Percentiles rank a stretch among this genome's conserved stretches.
Conservation (phyloP, 1,140 invertebrate species). For the Orius insidiosus region DNA sequence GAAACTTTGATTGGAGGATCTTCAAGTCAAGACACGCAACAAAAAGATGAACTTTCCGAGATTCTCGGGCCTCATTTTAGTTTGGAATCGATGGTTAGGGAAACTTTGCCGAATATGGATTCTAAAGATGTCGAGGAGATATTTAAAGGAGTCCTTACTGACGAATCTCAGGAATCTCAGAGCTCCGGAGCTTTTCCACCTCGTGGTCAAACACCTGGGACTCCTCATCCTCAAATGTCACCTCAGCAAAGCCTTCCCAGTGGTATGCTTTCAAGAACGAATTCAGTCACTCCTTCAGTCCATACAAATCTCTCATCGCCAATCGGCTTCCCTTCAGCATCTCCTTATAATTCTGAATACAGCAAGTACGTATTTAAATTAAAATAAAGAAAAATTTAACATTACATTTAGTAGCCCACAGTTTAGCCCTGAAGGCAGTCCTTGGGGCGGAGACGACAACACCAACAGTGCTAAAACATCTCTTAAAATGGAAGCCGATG, state of each 20-base stretch:
- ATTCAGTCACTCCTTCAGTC: slow-evolving; percentile 25
- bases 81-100: slow-evolving; percentile 49
- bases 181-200: slow-evolving; percentile 44
- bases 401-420: slow-evolving; percentile 42
- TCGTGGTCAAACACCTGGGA: slow-evolving; percentile 1
- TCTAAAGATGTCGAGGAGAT: slow-evolving; percentile 83
- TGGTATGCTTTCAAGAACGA: neutral
- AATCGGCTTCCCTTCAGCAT: slow-evolving; percentile 46
- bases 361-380: slow-evolving; percentile 39
- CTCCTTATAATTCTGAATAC: slow-evolving; percentile 67
- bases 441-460: slow-evolving; percentile 38
- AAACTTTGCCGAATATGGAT: slow-evolving; percentile 70
- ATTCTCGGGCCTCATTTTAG: slow-evolving; percentile 47
- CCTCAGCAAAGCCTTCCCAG: slow-evolving; percentile 25
- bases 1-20: slow-evolving; percentile 14
- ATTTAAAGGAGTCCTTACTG: slow-evolving; percentile 64
- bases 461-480: slow-evolving; percentile 36
- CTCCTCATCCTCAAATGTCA: slow-evolving; percentile 27
- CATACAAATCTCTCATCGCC: slow-evolving; percentile 41
- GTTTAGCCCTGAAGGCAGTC: slow-evolving; percentile 49
- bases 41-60: slow-evolving; percentile 47
- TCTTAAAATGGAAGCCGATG: slow-evolving; percentile 87
- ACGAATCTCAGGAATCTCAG: slow-evolving; percentile 44
- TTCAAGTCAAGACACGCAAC: slow-evolving; percentile 9
- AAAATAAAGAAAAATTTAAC: too few species aligned